Base-by-base conservation (phyloP, 2,113 vertebrate genomes). In the Larimichthys crocea region DNA sequence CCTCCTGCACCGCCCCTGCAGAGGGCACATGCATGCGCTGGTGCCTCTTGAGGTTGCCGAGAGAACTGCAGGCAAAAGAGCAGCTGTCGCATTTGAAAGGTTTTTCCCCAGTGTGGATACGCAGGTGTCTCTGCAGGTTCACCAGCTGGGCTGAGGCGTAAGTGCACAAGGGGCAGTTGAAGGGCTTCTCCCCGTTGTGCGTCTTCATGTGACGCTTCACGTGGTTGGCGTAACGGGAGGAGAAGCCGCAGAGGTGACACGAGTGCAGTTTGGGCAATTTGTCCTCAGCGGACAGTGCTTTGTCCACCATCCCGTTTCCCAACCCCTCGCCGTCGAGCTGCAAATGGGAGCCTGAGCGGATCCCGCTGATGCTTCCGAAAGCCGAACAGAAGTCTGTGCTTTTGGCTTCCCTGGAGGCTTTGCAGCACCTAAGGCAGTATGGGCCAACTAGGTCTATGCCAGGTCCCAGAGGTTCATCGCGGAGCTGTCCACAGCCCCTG, bases 171-270 rank as follows among this genome's bases (percentile, higher is more conserved):
- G 96, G 97, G 93, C 98, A 99, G 68, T 96, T 96, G 2, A 95
- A 99, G 0, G 98, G 97, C 94, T 99, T 99, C 95, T 99, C 98
- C 26, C 98, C 98, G 1, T 98, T 99, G 95, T 99, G 98, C 0
- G 97, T 99, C 96, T 99, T 98, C 98, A 99, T 99, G 95, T 99
- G 98, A 60, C 98, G 96, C 92, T 98, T 99, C 77, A 99, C 96
- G 50, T 99, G 98, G 94, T 98, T 99, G 91, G 97, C 97, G 91
- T 99, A 99, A 85, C 97, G 97, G 0, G 98, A 98, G 50, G 96
- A 97, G 88, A 99, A 99, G 92, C 97, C 96, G 71, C 98, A 99
- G 60, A 98, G 94, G 88, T 96, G 95, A 91, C 98, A 99, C 59
- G 96, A 95, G 93, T 97, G 97, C 78, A 99, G 93, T 49, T 97